Evolutionary conservation across 1,140 invertebrate species (phyloP).

Genomic region (Trinorchestia longiramus): DNA sequence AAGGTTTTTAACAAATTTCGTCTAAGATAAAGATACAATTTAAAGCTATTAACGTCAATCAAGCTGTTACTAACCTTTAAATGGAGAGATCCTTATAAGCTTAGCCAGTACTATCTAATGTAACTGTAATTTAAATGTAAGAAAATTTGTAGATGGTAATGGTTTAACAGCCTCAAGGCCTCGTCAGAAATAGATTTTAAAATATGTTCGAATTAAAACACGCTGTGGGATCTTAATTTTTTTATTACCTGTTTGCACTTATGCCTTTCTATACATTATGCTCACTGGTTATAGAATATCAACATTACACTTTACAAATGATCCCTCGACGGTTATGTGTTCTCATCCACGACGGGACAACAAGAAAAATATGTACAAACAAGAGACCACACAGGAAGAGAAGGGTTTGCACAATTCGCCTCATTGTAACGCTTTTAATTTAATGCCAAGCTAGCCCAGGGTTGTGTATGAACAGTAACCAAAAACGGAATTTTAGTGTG

Average conservation of each 20-base stretch:
- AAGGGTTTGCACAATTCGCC: not conserved
- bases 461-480: not conserved
- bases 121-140: no score
- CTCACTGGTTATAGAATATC: slow-evolving; percentile 66
- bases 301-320: slow-evolving; percentile 67
- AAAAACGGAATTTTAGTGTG: not conserved
- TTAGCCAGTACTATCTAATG: no score
- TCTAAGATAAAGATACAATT: not conserved
- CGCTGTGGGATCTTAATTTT: slow-evolving; percentile 30
- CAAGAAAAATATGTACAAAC: slow-evolving; percentile 66
- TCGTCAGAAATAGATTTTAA: no score
- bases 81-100: no score
- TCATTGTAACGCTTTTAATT: not conserved
- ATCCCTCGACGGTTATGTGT: slow-evolving; percentile 66
- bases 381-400: slow-evolving; percentile 55
- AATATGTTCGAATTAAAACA: slow-evolving; percentile 27
- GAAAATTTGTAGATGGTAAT: no score
- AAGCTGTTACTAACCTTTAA: no score
- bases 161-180: no score
- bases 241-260: slow-evolving; percentile 66
- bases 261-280: slow-evolving; percentile 66
- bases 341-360: slow-evolving; percentile 63
- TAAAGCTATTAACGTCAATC: no score
- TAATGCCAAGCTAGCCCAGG: not conserved
- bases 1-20: not conserved